Base-by-base conservation (phyloP, 2,888 invertebrate genomes). In the Diarsia brunnea region DNA sequence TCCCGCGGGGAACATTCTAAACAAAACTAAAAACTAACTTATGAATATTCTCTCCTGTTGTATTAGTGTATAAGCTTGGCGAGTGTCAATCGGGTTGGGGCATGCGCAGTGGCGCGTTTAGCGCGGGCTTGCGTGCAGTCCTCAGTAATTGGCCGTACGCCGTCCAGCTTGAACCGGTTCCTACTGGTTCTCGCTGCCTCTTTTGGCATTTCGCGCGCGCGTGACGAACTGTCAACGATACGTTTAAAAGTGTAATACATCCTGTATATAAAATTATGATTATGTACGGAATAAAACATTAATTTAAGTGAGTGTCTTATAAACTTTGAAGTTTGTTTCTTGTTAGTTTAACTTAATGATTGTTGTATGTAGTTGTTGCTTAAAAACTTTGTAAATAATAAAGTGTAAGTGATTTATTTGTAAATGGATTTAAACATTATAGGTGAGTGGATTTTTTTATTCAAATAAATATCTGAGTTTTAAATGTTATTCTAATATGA, bases 21-120 rank as follows among this genome's bases (percentile, higher is more conserved):
- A 93, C 92, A 93, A 95, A 95, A 95, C 93, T 95, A 93, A 92
- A 93, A 94, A 94, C 91, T 93, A 94, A 95, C 94, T 95, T 95
- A 94, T 94, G 93, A 95, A 94, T 95, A 94, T 95, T 94, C 92
- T 87, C 90, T 90, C 85, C 86, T 89, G 87, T 89, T 89, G 87
- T 91, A 88, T 84, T 89, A 89, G 88, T 90, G 88, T 84, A 90
- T 90, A 93, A 92, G 93, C 91, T 93, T 88, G 90, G 88, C 87
- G 88, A 84, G 94, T 95, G 95, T 93, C 94, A 95, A 95, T 95
- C 91, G 90, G 85, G 78, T 83, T 69, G 82, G 94, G 86, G 95
- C 96, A 95, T 94, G 96, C 96, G 96, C 94, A 81, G 81, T 93
- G 78, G 67, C 63, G 73, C 81, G 81, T 90, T 89, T 89, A 89